Percentiles rank a stretch among this genome's conserved stretches.
Evolutionary conservation across 2,113 vertebrate genomes (phyloP).

Genomic region (Loxodonta africana): DNA sequence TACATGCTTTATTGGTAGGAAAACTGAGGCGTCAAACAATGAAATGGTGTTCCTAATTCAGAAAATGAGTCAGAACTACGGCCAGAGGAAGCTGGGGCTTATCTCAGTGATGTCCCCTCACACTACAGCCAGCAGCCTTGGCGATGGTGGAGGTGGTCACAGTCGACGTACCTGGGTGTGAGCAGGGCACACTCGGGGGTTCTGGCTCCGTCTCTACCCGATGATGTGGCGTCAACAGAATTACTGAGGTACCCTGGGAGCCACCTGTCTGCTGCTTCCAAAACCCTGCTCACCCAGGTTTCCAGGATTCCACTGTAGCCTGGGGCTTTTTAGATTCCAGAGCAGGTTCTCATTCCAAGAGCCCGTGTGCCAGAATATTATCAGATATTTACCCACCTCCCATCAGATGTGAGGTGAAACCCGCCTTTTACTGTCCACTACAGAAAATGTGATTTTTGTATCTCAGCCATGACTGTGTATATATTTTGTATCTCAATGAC

Average conservation of each 20-base stretch:
- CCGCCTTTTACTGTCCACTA: conserved; percentile 3
- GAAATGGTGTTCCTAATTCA: background rate
- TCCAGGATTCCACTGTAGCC: background rate
- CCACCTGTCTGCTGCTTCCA: background rate
- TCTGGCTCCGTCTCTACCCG: background rate
- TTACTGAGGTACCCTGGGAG: background rate
- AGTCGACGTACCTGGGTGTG: background rate
- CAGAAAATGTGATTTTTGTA: background rate
- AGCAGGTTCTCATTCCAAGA: background rate
- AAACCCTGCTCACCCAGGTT: background rate
- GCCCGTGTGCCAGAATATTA: background rate
- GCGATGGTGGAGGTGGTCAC: background rate
- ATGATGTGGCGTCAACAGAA: background rate
- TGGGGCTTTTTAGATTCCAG: background rate
- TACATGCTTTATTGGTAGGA: conserved; percentile 14
- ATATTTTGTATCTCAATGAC: background rate
- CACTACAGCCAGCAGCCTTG: background rate
- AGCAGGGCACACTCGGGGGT: too few relatives aligned
- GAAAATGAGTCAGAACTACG: background rate
- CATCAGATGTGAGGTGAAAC: background rate
- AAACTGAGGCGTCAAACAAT: conserved; percentile 18
- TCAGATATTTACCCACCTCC: background rate
- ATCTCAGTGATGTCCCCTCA: background rate
- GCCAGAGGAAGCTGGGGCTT: background rate
- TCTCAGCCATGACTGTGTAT: background rate